Evolutionary conservation across 2,113 vertebrate genomes (phyloP), one percentile per base, ranked within the genome.

Genomic region (Anolis sagrei): DNA sequence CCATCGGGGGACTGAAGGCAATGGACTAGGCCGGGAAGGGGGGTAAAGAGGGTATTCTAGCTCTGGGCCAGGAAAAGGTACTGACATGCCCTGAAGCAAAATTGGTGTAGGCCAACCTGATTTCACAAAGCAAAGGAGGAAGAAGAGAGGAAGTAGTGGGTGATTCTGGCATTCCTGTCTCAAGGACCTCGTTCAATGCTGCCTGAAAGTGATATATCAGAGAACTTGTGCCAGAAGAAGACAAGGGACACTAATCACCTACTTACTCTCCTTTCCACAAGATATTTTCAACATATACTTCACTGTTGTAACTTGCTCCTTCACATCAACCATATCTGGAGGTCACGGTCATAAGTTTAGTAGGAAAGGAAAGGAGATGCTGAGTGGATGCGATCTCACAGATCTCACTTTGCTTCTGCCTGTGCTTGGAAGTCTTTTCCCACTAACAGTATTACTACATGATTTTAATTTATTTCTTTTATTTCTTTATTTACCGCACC

Each of bases 1-100:
- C 78, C 84, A 34, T 86, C 77, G 58, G 70, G 84, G 78, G 84
- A 62, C 21, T 81, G 69, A 86, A 86, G 84, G 78, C 84, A 86
- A 81, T 66, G 29, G 39, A 51, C 5, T 54, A 51, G 84, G 58
- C 18, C 84, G 66, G 54, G 78, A 86, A 51, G 78, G 70, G 78
- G 48, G 69, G 29, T 13, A 64, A 27, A 49, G 39, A 86, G 39
- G 77, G 84, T 19, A 72, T 48, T 58, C 36, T 62, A 27, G 68
- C 66, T 51, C 76, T 23, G 49, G 79, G 51, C 25, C 11, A 1
- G 36, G 54, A 36, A 75, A 75, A 19, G 14, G 5, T 7, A 32
- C 69, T 70, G 64, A 73, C 64, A 36, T 7, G 21, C 54, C 29
- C 10, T 70, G 66, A 78, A 79, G 27, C 66, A 72, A 76, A 72